Evolutionary conservation across 2,797 vertebrate species (phyloP).

Genomic region (Anomalospiza imberbis): DNA sequence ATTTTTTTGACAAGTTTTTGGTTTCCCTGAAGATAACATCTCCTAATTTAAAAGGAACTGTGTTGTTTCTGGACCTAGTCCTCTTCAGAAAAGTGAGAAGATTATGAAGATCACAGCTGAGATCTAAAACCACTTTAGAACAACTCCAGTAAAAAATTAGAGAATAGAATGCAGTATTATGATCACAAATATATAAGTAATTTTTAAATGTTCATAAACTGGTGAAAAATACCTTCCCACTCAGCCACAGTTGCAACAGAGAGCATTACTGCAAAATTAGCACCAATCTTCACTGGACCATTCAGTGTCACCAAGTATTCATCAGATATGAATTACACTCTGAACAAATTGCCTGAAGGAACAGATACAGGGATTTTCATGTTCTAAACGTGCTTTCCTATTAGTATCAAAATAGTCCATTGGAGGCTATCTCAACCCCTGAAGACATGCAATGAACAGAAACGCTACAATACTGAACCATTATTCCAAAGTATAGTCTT

Average conservation of each 20-base stretch:
- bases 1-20: not conserved
- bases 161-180: not conserved
- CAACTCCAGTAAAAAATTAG: not conserved
- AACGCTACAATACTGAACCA: conserved; percentile 42
- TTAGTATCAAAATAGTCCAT: conserved; percentile 67
- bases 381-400: conserved; percentile 54
- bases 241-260: not conserved
- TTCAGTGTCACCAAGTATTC: conserved; percentile 57
- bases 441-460: conserved; percentile 55
- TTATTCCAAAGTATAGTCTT: conserved; percentile 58
- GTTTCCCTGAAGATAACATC: not conserved
- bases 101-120: not conserved
- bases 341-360: conserved; percentile 54
- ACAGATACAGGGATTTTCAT: conserved; percentile 44
- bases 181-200: not conserved
- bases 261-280: conserved; percentile 34
- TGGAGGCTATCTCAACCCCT: conserved; percentile 50
- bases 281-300: conserved; percentile 45
- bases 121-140: not conserved
- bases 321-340: conserved; percentile 52
- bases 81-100: not conserved
- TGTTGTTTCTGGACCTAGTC: not conserved
- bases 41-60: not conserved
- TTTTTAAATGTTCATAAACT: not conserved
- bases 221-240: conserved; percentile 18